A percentile compares a stretch with the other conserved stretches of the same genome.
Evolutionary conservation across 2,113 vertebrate species (phyloP).

Genomic region (Recurvirostra avosetta): DNA sequence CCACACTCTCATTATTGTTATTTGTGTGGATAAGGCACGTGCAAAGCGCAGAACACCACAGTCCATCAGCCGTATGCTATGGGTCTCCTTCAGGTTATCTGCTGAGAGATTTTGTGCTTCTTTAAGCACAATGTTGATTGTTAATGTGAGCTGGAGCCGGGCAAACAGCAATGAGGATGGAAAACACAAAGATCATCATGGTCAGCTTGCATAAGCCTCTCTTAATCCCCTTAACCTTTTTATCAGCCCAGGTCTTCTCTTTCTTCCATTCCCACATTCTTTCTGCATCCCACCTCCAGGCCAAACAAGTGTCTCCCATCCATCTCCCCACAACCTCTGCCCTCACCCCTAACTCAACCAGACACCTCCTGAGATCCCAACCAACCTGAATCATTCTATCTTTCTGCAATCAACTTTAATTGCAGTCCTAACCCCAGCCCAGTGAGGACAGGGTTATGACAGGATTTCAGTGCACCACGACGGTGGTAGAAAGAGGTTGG

Average conservation of each 20-base stretch:
- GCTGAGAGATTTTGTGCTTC: neutral
- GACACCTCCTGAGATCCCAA: neutral
- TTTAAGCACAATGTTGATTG: neutral
- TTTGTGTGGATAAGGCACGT: neutral
- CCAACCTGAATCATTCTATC: neutral
- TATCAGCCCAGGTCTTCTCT: neutral
- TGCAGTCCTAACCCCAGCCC: accelerated
- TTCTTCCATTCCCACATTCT: neutral
- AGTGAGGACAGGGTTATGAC: no score
- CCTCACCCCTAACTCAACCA: neutral
- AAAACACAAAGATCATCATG: neutral
- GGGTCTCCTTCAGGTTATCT: neutral
- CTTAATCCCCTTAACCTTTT: neutral
- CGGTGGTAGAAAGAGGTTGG: neutral
- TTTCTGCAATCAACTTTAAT: accelerated
- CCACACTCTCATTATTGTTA: accelerated
- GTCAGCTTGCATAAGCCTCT: neutral
- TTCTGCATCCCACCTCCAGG: neutral
- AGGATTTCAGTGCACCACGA: accelerated
- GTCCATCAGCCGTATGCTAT: neutral
- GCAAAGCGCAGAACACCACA: neutral
- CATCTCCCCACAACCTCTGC: accelerated
- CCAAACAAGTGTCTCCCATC: neutral
- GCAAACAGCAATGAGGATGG: neutral
- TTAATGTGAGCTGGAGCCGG: neutral